Conservation (phyloP, 1,140 invertebrate species). For the Solenopsis invicta region DNA sequence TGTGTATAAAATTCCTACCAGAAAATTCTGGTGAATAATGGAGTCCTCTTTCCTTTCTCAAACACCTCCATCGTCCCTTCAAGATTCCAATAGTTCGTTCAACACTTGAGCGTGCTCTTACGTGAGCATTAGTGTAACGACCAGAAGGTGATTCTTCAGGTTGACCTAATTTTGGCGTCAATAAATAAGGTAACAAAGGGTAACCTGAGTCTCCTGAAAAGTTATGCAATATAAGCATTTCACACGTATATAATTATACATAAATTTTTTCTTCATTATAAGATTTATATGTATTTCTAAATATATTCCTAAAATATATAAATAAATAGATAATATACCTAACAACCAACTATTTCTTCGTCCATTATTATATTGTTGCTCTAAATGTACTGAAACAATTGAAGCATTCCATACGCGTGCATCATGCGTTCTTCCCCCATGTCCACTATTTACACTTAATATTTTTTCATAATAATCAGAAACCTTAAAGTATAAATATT, state of each 20-base stretch:
- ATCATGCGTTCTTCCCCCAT: background rate
- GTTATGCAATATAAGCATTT: no score
- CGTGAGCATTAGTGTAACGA: background rate
- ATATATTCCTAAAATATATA: no score
- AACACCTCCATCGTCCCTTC: background rate
- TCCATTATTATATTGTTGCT: no score
- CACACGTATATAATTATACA: no score
- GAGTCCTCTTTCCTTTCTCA: background rate
- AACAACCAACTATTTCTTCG: no score
- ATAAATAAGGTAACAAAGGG: background rate
- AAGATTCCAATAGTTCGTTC: background rate
- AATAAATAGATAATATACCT: no score
- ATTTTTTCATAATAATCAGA: constrained; percentile 16
- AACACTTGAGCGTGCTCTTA: background rate
- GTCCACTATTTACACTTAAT: constrained; percentile 4
- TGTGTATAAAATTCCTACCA: background rate
- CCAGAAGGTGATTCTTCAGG: background rate
- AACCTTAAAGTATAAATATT: constrained; percentile 9
- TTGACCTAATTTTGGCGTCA: background rate
- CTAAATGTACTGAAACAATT: background rate
- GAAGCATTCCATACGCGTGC: background rate
- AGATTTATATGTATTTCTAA: no score
- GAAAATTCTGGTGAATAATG: background rate
- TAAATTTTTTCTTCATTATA: no score
- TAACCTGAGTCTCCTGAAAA: no score